A percentile compares a stretch with the other conserved stretches of the same genome.
phyloP scores from a whole-genome alignment of 2,888 invertebrate genomes.

The Volucella zonaria region DNA sequence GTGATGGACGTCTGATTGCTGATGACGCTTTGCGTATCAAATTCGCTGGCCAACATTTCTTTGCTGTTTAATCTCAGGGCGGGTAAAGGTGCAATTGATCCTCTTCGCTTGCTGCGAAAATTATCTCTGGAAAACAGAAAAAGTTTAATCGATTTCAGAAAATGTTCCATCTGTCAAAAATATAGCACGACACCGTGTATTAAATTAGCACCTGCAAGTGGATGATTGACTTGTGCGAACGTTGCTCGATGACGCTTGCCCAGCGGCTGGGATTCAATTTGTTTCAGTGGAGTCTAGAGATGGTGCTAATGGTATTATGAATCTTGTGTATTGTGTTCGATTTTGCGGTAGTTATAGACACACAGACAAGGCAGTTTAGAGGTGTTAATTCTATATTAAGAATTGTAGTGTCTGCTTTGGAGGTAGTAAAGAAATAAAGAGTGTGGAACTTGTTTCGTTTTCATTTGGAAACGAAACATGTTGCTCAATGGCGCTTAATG shows the following conservation, averaged over 20 bases:
- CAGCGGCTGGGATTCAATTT: too few relatives aligned
- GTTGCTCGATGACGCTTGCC: too few relatives aligned
- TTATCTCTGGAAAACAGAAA: slow-evolving; percentile 84
- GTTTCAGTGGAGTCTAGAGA: background rate
- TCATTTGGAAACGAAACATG: background rate
- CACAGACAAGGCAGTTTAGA: background rate
- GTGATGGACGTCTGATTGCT: slow-evolving; percentile 88
- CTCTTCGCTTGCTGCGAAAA: slow-evolving; percentile 86
- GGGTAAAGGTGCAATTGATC: slow-evolving; percentile 86
- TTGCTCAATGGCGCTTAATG: background rate
- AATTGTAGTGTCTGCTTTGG: background rate
- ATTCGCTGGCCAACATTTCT: slow-evolving; percentile 84
- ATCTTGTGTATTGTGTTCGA: background rate
- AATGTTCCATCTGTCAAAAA: background rate
- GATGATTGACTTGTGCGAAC: background rate
- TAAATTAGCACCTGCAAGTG: slow-evolving; percentile 4
- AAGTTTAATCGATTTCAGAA: background rate
- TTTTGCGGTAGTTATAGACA: slow-evolving; percentile 7
- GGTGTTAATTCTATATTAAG: background rate
- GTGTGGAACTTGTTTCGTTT: slow-evolving; percentile 20
- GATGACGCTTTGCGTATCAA: slow-evolving; percentile 82
- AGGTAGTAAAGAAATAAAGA: background rate
- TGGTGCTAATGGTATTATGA: slow-evolving; percentile 6
- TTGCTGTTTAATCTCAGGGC: slow-evolving; percentile 84
- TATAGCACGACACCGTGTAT: background rate